Base-by-base conservation (phyloP, 2,113 vertebrate species). In the Aspiorhynchus laticeps region DNA sequence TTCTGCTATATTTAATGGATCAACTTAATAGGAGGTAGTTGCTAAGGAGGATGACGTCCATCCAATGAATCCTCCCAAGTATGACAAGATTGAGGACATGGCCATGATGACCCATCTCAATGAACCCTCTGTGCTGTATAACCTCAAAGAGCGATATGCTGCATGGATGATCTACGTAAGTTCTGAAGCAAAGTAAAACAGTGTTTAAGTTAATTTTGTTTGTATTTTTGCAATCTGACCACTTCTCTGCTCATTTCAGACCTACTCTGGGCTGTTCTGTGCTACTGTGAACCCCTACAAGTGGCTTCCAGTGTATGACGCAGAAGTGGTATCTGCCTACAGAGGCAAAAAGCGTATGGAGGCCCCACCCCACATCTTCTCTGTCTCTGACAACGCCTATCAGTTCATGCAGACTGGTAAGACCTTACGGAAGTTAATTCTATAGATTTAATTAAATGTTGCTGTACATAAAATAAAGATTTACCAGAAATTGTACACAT, bases 251-350 rank as follows among this genome's bases (percentile, higher is more conserved):
- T 61, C 11, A 21, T 73, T 73, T 53, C 89, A 97, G 96, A 97
- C 97, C 83, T 97, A 97, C 92, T 97, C 95, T 0, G 96, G 96
- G 31, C 91, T 97, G 4, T 97, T 97, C 93, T 97, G 96, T 0
- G 93, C 96, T 91, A 97, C 96, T 1, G 95, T 97, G 90, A 97
- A 97, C 90, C 95, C 96, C 92, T 96, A 96, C 92, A 96, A 96
- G 93, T 97, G 96, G 96, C 88, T 96, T 77, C 96, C 96, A 0
- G 96, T n/a, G n/a, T n/a, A n/a, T n/a, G n/a, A n/a, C n/a, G n/a
- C n/a, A n/a, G n/a, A n/a, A n/a, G n/a, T n/a, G n/a, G n/a, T n/a
- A n/a, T n/a, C n/a, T n/a, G n/a, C n/a, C n/a, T n/a, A n/a, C n/a
- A n/a, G n/a, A n/a, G n/a, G n/a, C n/a, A n/a, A n/a, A n/a, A n/a